Conservation (phyloP, 2,797 vertebrate genomes). For the Anguilla obscura region DNA sequence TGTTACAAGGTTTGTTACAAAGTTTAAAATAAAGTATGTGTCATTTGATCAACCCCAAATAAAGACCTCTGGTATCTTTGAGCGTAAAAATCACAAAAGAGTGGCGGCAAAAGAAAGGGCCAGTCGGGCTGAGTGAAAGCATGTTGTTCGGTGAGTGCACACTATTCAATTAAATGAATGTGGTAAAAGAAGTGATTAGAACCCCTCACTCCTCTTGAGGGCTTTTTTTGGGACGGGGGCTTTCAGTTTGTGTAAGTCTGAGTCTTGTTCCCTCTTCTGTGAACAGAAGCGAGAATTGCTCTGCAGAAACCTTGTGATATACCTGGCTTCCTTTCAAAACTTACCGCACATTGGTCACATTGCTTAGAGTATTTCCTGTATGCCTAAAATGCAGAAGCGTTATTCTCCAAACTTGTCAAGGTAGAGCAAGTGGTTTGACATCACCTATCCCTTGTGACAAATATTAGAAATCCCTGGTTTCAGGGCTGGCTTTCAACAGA, state of each 20-base stretch:
- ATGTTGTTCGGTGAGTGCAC: neutral
- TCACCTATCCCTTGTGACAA: neutral
- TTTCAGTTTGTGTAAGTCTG: too few relatives aligned
- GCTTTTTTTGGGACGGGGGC: neutral
- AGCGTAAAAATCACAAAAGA: neutral
- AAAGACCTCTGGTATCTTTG: constrained; percentile 25
- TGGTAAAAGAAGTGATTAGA: neutral
- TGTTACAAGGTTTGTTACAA: constrained; percentile 62
- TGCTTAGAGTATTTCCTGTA: neutral
- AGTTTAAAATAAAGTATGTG: constrained; percentile 70
- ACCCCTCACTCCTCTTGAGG: neutral
- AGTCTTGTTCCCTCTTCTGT: neutral
- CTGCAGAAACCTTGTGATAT: neutral
- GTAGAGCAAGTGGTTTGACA: neutral
- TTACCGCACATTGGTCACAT: neutral
- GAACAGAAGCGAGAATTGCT: neutral
- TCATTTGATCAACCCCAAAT: constrained; percentile 62
- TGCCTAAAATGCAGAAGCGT: neutral
- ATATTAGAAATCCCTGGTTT: neutral
- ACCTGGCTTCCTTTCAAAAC: neutral
- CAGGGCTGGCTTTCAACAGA: neutral
- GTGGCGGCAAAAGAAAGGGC: neutral
- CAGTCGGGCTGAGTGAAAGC: neutral
- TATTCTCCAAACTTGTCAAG: neutral
- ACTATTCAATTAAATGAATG: neutral